Percentiles rank a stretch among this genome's conserved stretches.
These are phyloP conservation scores for Platycercus adscitus DNA, from an alignment of 2,113 vertebrate genomes.

Conservation along the genomic window DNA sequence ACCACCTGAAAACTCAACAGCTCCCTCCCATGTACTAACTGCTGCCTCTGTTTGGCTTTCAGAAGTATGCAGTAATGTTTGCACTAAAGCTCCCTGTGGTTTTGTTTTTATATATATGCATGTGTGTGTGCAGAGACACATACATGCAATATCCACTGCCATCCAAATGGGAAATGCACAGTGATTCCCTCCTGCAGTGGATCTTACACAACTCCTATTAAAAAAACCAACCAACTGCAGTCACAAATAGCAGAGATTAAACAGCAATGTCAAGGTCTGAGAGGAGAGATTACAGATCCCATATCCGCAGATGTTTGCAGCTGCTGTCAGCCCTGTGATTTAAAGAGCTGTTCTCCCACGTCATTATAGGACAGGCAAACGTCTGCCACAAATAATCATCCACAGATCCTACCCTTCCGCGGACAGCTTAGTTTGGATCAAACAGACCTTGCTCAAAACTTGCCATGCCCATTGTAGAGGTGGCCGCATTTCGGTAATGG, in stretches of 20 bases:
- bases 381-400: not conserved
- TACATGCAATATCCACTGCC: not conserved
- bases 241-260: conserved; percentile 21
- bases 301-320: not conserved
- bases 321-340: not conserved
- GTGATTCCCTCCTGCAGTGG: not conserved
- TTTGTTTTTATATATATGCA: not conserved
- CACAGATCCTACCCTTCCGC: not conserved
- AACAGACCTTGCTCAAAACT: not conserved
- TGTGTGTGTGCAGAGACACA: too few relatives aligned
- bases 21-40: not conserved
- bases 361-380: not conserved
- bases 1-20: not conserved
- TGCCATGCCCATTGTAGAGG: not conserved
- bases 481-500: not conserved
- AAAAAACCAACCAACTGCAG: not conserved
- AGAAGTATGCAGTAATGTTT: fast-evolving
- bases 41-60: not conserved
- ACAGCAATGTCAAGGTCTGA: not conserved
- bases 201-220: not conserved
- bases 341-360: not conserved
- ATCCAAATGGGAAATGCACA: not conserved
- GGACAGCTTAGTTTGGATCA: not conserved
- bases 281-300: not conserved
- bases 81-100: not conserved